Base-by-base conservation (phyloP, 2,888 invertebrate species). In the Luffia ferchaultella region DNA sequence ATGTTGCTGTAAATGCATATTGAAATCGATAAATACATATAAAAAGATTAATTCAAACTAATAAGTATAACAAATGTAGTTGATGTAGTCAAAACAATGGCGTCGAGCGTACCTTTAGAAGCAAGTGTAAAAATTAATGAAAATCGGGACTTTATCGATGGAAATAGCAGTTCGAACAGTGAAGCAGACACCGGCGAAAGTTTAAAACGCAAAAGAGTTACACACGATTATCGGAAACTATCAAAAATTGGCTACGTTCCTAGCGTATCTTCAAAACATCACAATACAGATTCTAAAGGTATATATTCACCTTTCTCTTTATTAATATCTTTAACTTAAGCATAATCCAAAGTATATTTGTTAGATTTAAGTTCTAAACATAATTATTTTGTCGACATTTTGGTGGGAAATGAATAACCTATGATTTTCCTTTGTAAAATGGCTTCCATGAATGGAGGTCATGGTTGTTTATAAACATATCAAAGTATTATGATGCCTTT, bases 341-440 rank as follows among this genome's bases (percentile, higher is more conserved):
- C n/a, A n/a, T n/a, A n/a, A n/a, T n/a, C n/a, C n/a, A n/a, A n/a
- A n/a, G n/a, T n/a, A n/a, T n/a, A n/a, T n/a, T n/a, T n/a, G n/a
- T 20, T 16, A 7, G 12, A 30, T 30, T 20, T 7, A 12, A 18
- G n/a, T 7, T 48, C 41, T n/a, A 41, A 18, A 18, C 16, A 16
- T 2, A 17, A 18, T 2, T 48, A 44, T 16, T 20, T 43, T 52
- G 42, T 57, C 48, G 53, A 57, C 58, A 61, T 76, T 77, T 79
- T 78, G 82, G 82, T 75, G 82, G 82, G 80, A 80, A 80, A 76
- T 62, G 61, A 65, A 18, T 82, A 82, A 80, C 80, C 82, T 82
- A 78, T 69, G 16, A 61, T 59, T 62, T 62, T 57, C 12, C 30
- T 30, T 12, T 60, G 57, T 61, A 65, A 30, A 72, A 71, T 79